Conservation (phyloP, 2,888 invertebrate genomes). For the Matsumyia berberina region DNA sequence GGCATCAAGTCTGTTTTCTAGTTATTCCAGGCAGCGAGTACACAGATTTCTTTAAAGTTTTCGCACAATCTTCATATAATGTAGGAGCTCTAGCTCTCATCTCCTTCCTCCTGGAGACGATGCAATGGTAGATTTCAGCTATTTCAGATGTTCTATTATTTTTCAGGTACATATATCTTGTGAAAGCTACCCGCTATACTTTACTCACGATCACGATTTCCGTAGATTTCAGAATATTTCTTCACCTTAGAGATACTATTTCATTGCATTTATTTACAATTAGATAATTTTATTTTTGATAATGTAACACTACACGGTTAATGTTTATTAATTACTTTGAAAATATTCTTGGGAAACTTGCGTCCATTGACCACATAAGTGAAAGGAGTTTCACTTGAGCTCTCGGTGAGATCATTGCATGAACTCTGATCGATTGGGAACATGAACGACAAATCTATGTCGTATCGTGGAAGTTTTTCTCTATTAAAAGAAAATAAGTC, state of each 20-base stretch:
- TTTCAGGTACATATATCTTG: no score
- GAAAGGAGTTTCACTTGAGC: conserved; percentile 81
- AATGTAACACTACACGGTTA: conserved; percentile 7
- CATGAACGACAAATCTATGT: conserved; percentile 93
- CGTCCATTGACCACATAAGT: conserved; percentile 82
- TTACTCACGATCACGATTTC: no score
- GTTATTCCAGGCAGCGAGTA: no score
- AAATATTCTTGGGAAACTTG: conserved; percentile 79
- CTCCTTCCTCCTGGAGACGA: no score
- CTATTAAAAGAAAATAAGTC: conserved; percentile 76
- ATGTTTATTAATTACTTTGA: conserved; percentile 80
- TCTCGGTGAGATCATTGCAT: conserved; percentile 82
- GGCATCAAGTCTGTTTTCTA: no score
- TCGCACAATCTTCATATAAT: no score
- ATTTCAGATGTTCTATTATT: no score
- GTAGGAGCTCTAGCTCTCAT: no score
- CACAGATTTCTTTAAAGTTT: no score
- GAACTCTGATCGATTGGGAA: conserved; percentile 91
- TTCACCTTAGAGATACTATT: not conserved
- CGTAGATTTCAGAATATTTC: no score
- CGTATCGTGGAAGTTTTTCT: conserved; percentile 86
- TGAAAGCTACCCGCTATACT: no score
- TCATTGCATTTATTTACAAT: conserved; percentile 17
- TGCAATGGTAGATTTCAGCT: no score
- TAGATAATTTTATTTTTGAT: conserved; percentile 5